Base-by-base conservation (phyloP, 2,888 invertebrate genomes). In the Tetranychus piercei region DNA sequence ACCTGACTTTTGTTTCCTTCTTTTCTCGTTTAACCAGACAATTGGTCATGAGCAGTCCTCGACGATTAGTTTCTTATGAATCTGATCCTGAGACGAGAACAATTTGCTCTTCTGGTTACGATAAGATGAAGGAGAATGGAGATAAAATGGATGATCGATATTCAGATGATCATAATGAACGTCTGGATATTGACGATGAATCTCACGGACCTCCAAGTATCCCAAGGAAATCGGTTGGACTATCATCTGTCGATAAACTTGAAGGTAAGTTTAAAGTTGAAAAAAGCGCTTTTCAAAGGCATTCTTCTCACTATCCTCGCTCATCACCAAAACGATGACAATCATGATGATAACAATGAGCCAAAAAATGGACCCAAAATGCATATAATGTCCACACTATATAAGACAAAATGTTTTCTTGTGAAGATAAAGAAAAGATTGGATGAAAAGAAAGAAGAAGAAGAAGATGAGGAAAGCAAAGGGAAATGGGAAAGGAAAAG, bases 91-190 rank as follows among this genome's bases (percentile, higher is more conserved):
- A 76, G 20, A 65, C 72, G 2, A 15, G 44, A 18, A 44, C 44
- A 44, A n/a, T 69, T 55, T 43, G 64, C 23, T 45, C 73, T 69
- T 8, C 20, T 69, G 44, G n/a, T 74, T 44, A 43, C n/a, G 76
- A 76, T 45, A 75, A 76, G 65, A 43, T 72, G 15, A 75, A 73
- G 71, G 73, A 74, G 20, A 74, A 74, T 71, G 74, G 65, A 45
- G 45, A 71, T 67, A 74, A 74, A 34, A 66, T 67, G 15, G 65
- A 71, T 71, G 64, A 22, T 18, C 78, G 78, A 55, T 78, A 78
- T 44, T 77, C 78, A 69, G 78, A 78, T 64, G 79, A 79, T 72
- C 79, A 79, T 4, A 79, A 79, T 18, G 79, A 79, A 67, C 77
- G 78, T 23, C 76, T 79, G 43, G 79, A 79, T 73, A 79, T 79